Evolutionary conservation across 2,797 vertebrate species (phyloP).

Genomic region (Potorous gilbertii): DNA sequence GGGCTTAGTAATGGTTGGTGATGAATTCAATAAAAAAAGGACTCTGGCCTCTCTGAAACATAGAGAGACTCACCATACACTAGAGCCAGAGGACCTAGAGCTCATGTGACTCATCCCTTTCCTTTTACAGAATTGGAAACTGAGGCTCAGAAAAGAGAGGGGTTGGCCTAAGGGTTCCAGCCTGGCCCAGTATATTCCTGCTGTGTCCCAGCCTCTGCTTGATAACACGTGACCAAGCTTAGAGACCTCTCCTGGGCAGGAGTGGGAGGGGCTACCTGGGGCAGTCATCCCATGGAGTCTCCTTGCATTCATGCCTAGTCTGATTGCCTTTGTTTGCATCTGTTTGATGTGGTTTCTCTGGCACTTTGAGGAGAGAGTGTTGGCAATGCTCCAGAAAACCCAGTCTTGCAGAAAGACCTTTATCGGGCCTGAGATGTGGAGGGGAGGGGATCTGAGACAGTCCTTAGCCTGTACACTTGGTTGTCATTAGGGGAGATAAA

Average conservation of each 20-base stretch:
- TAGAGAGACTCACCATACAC: neutral
- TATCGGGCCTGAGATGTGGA: slow-evolving; percentile 38
- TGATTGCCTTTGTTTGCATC: neutral
- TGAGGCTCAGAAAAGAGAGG: neutral
- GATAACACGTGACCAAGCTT: too few relatives aligned
- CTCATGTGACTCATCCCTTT: neutral
- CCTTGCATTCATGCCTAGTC: accelerated
- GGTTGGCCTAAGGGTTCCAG: too few relatives aligned
- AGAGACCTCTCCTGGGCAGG: too few relatives aligned
- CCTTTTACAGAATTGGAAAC: neutral
- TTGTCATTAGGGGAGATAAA: slow-evolving; percentile 72
- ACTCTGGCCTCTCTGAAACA: too few relatives aligned
- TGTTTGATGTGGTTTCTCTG: neutral
- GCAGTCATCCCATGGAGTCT: too few relatives aligned
- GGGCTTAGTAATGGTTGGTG: too few relatives aligned
- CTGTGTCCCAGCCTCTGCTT: neutral
- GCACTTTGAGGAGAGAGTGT: neutral
- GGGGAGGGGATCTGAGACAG: slow-evolving; percentile 63
- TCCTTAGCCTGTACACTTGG: slow-evolving; percentile 30
- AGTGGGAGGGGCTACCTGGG: too few relatives aligned
- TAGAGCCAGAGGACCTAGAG: neutral
- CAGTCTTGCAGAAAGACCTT: slow-evolving; percentile 56
- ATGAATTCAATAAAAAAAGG: too few relatives aligned
- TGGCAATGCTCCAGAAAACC: slow-evolving; percentile 65
- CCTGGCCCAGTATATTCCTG: too few relatives aligned